Base-by-base conservation (phyloP, 1,140 invertebrate genomes). In the Wasmannia auropunctata region DNA sequence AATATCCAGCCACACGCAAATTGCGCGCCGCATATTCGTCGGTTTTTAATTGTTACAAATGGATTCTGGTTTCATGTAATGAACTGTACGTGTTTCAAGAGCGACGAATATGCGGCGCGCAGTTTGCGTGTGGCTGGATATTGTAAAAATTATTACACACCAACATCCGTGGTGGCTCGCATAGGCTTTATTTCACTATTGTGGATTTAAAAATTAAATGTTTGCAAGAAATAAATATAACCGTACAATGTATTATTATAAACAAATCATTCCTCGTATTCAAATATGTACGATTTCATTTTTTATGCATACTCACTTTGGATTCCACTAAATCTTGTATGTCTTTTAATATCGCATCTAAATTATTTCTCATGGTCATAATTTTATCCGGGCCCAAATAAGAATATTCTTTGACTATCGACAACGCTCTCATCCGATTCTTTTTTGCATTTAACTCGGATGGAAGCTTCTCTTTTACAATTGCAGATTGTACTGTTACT, bases 401-500 rank as follows among this genome's bases (percentile, higher is more conserved):
- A 40, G 96, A 96, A 84, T 97, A 96, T 16, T 96, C 95, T 4
- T 97, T 96, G 19, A 98, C 96, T 54, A 95, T 95, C 90, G 97
- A 96, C 87, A 98, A 95, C 79, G 98, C 97, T 75, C 96, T 96
- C 11, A 98, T 95, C 84, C 97, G 96, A 90, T 96, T 96, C 91
- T 96, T 96, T 49, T 96, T 95, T 1, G 93, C 93, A 4, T 94
- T 91, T 37, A 97, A 95, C 93, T 98, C 98, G 89, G 97, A 96
- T 0, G 98, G 97, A 28, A 98, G 92, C 92, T 98, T 97, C 92
- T 98, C 97, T 67, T 97, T 97, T 0, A 97, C 96, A 22, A 98
- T 96, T 91, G 98, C 91, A 3, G 86, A 93, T 60, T 92, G 91
- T 0, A 96, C 96, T 90, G 97, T 97, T 10, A 97, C 96, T 95